Base-by-base conservation (phyloP, 2,113 vertebrate species). In the Lanius collurio region DNA sequence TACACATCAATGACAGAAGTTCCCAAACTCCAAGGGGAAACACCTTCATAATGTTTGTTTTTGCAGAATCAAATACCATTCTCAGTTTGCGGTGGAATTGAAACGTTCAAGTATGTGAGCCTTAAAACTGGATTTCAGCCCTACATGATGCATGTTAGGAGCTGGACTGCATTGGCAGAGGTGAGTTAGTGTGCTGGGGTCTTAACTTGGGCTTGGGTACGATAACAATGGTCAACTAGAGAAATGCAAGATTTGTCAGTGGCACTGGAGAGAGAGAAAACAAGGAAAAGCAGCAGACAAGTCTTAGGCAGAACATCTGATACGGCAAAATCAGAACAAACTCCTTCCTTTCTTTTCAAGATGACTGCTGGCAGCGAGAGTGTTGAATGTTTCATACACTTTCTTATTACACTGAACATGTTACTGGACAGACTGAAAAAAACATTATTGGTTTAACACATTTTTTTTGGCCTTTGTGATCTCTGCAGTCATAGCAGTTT, bases 41-140 rank as follows among this genome's bases (percentile, higher is more conserved):
- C 83, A 89, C 87, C 60, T 95, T 83, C 41, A 18, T 52, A 39
- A 89, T 87, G 69, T 92, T 88, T 90, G 85, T 39, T 95, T 88
- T 37, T 84, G 53, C 49, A 67, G 60, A 81, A 86, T 56, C 73
- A 67, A 81, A 28, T 31, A 71, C 35, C 64, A 42, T 64, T 81
- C 63, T 41, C n/a, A 30, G 46, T 59, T 81, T 83, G 56, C 69
- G 71, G 33, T 57, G 76, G 62, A 56, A 92, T 83, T 56, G 60
- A 92, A 93, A 49, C 2, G 2, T 57, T 62, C 0, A 7, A 64
- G 68, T 30, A 27, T 9, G 20, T 31, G 46, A 92, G 31, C n/a
- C 31, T 67, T 85, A 28, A 62, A 87, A 80, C 7, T 5, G 5
- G 53, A 33, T 7, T 57, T 49, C 26, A 69, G 67, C 41, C 53